Base-by-base conservation (phyloP, 2,888 invertebrate genomes). In the Encarsia formosa region DNA sequence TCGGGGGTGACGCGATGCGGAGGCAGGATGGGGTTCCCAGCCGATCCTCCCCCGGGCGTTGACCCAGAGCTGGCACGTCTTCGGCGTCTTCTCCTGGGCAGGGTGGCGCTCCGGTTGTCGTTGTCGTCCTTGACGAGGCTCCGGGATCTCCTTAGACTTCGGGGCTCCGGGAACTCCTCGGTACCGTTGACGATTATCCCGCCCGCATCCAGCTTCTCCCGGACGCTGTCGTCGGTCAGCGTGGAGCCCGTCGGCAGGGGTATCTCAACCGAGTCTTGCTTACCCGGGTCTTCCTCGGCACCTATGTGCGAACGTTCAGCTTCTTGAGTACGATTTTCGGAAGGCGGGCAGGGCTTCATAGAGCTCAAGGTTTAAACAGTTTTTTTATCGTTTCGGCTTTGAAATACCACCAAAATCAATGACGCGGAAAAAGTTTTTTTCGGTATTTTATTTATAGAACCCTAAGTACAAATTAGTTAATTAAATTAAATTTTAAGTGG, bases 1-100 rank as follows among this genome's bases (percentile, higher is more conserved):
- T 91, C 90, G 23, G 88, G 85, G 51, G 89, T 88, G 65, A 83
- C 81, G 59, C 88, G 81, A 70, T 84, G 86, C 53, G 88, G 88
- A 59, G 88, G 87, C 66, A 80, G 63, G n/a, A n/a, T n/a, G 6
- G 71, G 69, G 51, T 64, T 67, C 31, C 65, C 65, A 19, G 53
- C 54, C n/a, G n/a, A n/a, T n/a, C n/a, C n/a, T n/a, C n/a, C n/a
- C 56, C 63, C 63, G 24, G 64, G 63, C 35, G 65, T 63, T 38
- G 70, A 59, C 56, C 68, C 68, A 22, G 72, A 65, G 24, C 71
- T 71, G 32, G 66, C 63, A 8, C 73, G 69, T 31, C 72, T 64
- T 52, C 71, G 55, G 62, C 64, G 50, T 15, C 62, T 56, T 52
- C 70, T 63, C 52, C 73, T 65, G 2, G 73, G 73, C 24, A 74